These are phyloP conservation scores for Embiotoca jacksoni DNA, from an alignment of 2,113 vertebrate species.

Conservation along the genomic window DNA sequence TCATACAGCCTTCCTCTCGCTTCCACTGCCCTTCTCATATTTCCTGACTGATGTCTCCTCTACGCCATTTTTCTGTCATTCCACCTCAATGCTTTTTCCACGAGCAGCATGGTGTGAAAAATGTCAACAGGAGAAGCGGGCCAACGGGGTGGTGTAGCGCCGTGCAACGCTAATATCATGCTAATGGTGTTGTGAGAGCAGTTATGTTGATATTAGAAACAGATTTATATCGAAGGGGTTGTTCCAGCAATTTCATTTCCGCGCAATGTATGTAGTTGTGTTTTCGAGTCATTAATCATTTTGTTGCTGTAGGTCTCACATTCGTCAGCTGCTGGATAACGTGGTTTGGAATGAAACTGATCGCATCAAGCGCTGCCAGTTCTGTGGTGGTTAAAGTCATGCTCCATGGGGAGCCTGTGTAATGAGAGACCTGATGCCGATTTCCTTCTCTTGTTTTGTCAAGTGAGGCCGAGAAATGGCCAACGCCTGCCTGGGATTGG, in stretches of 20 bases:
- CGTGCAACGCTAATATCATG: conserved; percentile 46
- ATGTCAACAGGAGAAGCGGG: conserved; percentile 38
- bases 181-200: conserved; percentile 46
- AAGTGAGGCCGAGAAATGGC: conserved; percentile 56
- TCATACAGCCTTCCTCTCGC: conserved; percentile 53
- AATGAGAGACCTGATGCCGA: conserved; percentile 55
- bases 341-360: conserved; percentile 57
- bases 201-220: conserved; percentile 46
- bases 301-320: conserved; percentile 53
- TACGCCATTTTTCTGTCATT: conserved; percentile 40
- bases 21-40: conserved; percentile 54
- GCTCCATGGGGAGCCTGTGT: conserved; percentile 57
- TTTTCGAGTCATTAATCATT: conserved; percentile 70
- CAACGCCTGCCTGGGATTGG: conserved; percentile 51
- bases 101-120: conserved; percentile 20
- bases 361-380: conserved; percentile 54
- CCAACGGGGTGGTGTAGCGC: conserved; percentile 6
- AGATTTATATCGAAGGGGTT: conserved; percentile 56
- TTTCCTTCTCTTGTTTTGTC: conserved; percentile 40
- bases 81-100: conserved; percentile 49
- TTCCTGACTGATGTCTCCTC: conserved; percentile 63
- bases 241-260: conserved; percentile 49
- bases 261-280: conserved; percentile 11
- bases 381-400: conserved; percentile 49
- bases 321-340: conserved; percentile 60